Conservation (phyloP, 1,140 invertebrate species). For the Heliconius congener region DNA sequence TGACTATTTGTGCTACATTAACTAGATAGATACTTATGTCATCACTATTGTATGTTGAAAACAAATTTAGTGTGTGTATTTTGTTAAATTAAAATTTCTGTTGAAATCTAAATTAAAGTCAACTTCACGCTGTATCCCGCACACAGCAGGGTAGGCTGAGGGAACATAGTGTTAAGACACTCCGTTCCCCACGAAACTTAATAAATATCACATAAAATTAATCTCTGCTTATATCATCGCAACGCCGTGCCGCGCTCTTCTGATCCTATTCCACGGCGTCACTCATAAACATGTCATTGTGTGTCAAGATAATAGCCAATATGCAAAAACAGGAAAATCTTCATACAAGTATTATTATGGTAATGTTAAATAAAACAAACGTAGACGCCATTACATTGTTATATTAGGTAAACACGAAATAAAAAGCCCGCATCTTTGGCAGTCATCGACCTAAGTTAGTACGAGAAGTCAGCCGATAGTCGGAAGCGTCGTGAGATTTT, state of each 20-base stretch:
- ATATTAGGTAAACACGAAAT: slow-evolving; percentile 28
- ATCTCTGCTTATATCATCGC: background rate
- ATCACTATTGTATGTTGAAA: background rate
- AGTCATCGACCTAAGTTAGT: slow-evolving; percentile 31
- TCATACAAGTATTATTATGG: slow-evolving; percentile 11
- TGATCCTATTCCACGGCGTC: background rate
- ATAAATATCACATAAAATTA: background rate
- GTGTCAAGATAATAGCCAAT: slow-evolving; percentile 1
- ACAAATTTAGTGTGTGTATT: background rate
- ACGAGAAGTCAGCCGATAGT: slow-evolving; percentile 33
- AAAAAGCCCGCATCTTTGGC: slow-evolving; percentile 34
- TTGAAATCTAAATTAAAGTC: too few relatives aligned
- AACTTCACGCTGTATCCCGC: too few relatives aligned
- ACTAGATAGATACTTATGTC: background rate
- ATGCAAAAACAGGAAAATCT: slow-evolving; percentile 31
- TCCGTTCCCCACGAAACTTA: background rate
- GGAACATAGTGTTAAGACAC: too few relatives aligned
- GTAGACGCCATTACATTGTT: background rate
- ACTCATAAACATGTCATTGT: background rate
- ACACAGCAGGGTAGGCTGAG: too few relatives aligned
- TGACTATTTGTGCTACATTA: background rate
- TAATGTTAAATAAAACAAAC: background rate
- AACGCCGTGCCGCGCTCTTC: background rate
- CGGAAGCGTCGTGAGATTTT: slow-evolving; percentile 32
- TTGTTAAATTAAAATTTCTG: too few relatives aligned